Evolutionary conservation across 2,113 vertebrate genomes (phyloP).

Genomic region (Orientallactaga bullata): DNA sequence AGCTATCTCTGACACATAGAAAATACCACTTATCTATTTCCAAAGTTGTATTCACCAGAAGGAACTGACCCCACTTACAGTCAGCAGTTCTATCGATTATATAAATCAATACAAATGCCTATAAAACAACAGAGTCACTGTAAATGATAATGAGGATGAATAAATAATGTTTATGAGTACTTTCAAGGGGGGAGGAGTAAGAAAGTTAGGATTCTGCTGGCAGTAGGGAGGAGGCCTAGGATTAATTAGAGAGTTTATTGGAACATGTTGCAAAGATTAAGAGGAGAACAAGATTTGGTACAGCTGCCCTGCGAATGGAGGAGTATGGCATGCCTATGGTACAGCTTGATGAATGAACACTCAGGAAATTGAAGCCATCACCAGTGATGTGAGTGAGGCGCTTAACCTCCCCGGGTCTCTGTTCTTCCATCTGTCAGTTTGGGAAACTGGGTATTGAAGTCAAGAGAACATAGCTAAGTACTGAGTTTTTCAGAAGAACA

Average conservation of each 20-base stretch:
- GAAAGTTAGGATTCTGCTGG: constrained; percentile 8
- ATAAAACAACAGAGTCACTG: constrained; percentile 45
- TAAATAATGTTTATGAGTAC: constrained; percentile 36
- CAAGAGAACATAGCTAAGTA: background rate
- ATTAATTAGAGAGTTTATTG: constrained; percentile 58
- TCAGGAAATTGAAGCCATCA: constrained; percentile 43
- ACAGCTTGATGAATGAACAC: background rate
- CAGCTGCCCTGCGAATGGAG: constrained; percentile 1
- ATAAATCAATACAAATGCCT: constrained; percentile 32
- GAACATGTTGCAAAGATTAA: constrained; percentile 39
- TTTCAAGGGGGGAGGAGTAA: background rate
- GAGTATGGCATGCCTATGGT: background rate
- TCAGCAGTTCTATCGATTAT: constrained; percentile 41
- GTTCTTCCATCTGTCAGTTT: constrained; percentile 56
- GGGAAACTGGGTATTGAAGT: constrained; percentile 53
- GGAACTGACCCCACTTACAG: background rate
- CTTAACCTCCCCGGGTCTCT: constrained; percentile 42
- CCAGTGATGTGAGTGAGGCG: constrained; percentile 31
- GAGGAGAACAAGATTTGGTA: background rate
- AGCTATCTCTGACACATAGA: background rate
- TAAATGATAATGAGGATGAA: constrained; percentile 44
- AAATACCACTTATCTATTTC: background rate
- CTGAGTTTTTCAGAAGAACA: constrained; percentile 20
- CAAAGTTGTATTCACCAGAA: background rate
- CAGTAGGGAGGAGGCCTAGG: background rate